These are phyloP conservation scores for Nasonia longicornis DNA, from an alignment of 1,140 invertebrate genomes.

Conservation along the genomic window DNA sequence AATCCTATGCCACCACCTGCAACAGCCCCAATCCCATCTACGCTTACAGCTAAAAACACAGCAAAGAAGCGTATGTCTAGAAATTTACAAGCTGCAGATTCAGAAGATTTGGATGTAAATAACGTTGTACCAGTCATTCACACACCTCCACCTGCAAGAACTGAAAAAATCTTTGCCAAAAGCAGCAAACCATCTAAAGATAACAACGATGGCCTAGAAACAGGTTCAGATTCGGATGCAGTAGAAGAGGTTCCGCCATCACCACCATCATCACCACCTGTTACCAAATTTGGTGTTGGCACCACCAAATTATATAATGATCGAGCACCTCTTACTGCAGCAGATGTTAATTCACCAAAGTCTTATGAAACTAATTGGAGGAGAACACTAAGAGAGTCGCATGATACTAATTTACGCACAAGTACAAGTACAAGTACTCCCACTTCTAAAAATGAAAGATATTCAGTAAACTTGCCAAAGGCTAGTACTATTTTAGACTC, in stretches of 20 bases:
- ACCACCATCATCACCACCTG: conserved; percentile 21
- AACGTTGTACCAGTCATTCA: conserved; percentile 15
- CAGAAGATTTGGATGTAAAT: conserved; percentile 47
- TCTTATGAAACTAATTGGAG: conserved; percentile 40
- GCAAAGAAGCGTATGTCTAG: conserved; percentile 53
- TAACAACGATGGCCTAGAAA: conserved; percentile 71
- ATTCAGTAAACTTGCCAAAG: conserved; percentile 39
- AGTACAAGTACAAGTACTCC: conserved; percentile 4
- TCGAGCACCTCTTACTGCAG: neutral
- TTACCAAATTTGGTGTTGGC: conserved; percentile 42
- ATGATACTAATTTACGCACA: conserved; percentile 28
- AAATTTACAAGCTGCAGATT: conserved; percentile 54
- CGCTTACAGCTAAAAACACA: conserved; percentile 50
- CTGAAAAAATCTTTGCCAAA: conserved; percentile 56
- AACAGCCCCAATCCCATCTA: conserved; percentile 37
- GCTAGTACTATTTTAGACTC: conserved; percentile 49
- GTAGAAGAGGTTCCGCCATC: conserved; percentile 52
- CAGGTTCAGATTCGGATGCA: conserved; percentile 70
- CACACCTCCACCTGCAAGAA: conserved; percentile 47
- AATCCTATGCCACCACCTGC: conserved; percentile 67
- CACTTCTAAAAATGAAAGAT: conserved; percentile 38
- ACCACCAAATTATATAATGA: conserved; percentile 42
- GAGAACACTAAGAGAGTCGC: conserved; percentile 21
- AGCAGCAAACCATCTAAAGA: conserved; percentile 64
- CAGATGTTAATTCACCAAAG: conserved; percentile 38